Evolutionary conservation across 1,140 invertebrate species (phyloP), one percentile per base, ranked within the genome.

Genomic region (Lysiphlebus fabarum): DNA sequence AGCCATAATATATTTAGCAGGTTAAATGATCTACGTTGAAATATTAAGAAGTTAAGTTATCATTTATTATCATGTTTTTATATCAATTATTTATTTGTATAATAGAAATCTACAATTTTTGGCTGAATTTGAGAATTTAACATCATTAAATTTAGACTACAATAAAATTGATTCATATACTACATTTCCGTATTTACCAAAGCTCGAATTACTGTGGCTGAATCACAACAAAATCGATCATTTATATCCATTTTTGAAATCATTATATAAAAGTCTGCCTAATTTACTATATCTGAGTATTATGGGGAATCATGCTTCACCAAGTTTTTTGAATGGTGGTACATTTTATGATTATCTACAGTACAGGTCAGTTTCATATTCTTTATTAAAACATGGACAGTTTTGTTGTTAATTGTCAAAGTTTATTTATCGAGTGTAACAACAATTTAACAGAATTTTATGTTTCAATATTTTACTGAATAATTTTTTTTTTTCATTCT

Each of bases 241-340:
- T 36, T 73, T 92, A 14, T 85, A 84, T 73, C 85, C 87, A 0
- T 91, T 90, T 81, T 77, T 89, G 38, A 82, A 83, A 61, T 85
- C 83, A 62, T 70, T 92, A 53, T 75, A 82, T 65, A 78, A 81
- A 65, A 85, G 82, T 64, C 85, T 86, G 73, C 89, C 83, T 33
- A 87, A 84, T 68, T 74, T 90, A 38, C 81, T 82, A 64, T 86
- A 85, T 69, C 74, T 92, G 8, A 87, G 85, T 33, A 70, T 93
- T 45, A 91, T 93, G 89, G 88, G 89, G 43, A 93, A 93, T 71
- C 81, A 83, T 4, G 88, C 85, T 4, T 86, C 87, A 5, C 89
- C 89, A 1, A 88, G 86, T 67, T 88, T 87, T 71, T 82, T 90
- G 54, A 90, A 89, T 65, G 87, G 86, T 40, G 88, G 86, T 36